These are phyloP conservation scores for Cyphomyrus plagiostoma DNA, from an alignment of 2,113 vertebrate genomes.

Conservation along the genomic window DNA sequence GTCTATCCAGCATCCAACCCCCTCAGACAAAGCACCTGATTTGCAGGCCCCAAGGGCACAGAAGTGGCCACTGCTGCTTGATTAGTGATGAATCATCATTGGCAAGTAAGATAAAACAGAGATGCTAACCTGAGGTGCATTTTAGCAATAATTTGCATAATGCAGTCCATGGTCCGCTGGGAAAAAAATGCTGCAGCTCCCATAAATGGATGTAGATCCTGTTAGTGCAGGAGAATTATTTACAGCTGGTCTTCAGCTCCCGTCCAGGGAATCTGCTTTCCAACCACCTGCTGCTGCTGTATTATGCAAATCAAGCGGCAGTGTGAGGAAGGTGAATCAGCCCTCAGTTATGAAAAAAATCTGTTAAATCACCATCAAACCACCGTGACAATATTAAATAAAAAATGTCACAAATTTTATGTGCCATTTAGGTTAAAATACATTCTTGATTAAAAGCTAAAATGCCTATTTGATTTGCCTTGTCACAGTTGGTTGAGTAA, in stretches of 20 bases:
- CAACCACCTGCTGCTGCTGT: background rate
- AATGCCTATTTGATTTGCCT: background rate
- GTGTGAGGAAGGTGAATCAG: background rate
- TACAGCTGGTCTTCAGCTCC: background rate
- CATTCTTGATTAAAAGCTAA: background rate
- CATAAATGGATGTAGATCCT: background rate
- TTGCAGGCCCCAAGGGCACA: background rate
- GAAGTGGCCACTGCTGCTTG: background rate
- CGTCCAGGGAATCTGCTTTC: background rate
- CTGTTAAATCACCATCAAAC: background rate
- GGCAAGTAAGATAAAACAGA: background rate
- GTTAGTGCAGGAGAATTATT: background rate
- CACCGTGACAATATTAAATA: background rate
- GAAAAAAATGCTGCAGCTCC: background rate
- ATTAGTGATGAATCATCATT: background rate
- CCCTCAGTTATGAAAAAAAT: background rate
- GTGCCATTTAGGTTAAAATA: background rate
- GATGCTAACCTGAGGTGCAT: background rate
- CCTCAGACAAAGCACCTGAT: background rate
- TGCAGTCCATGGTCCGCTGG: background rate
- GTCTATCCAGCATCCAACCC: background rate
- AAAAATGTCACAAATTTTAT: background rate
- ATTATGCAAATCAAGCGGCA: background rate
- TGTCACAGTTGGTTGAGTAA: background rate
- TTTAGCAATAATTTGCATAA: background rate